Evolutionary conservation across 2,113 vertebrate genomes (phyloP).

Genomic region (Australoheros scitulus): DNA sequence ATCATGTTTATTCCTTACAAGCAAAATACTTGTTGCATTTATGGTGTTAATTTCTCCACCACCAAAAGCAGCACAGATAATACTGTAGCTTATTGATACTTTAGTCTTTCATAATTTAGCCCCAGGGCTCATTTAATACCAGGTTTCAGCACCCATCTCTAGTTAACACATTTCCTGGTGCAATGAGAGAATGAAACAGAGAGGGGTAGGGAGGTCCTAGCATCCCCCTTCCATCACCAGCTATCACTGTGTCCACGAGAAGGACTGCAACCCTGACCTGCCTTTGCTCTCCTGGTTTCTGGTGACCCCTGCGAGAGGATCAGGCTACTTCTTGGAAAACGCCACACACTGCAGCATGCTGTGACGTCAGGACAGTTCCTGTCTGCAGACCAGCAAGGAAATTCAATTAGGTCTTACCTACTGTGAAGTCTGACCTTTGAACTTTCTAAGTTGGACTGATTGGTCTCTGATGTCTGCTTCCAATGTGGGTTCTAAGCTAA

Average conservation of each 20-base stretch:
- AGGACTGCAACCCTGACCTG: slow-evolving; percentile 11
- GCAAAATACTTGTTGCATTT: background rate
- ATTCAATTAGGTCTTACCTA: slow-evolving; percentile 49
- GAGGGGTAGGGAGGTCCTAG: background rate
- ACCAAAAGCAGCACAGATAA: background rate
- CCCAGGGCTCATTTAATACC: too few species aligned
- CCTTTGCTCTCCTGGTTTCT: background rate
- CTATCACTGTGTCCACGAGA: background rate
- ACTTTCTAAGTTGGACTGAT: slow-evolving; percentile 7
- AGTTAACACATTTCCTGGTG: background rate
- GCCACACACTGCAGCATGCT: background rate
- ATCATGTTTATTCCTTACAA: background rate
- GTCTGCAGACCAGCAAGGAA: slow-evolving; percentile 33
- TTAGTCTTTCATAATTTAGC: background rate
- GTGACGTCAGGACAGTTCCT: slow-evolving; percentile 30
- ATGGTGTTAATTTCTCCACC: background rate
- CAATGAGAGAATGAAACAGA: background rate
- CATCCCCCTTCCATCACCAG: background rate
- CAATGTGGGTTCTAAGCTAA: slow-evolving; percentile 32
- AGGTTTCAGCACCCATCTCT: too few species aligned
- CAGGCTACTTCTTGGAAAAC: slow-evolving; percentile 42
- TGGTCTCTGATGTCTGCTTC: background rate
- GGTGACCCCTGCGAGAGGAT: slow-evolving; percentile 33
- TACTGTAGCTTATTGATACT: background rate
- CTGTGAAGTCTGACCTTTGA: slow-evolving; percentile 13